Evolutionary conservation across 1,140 invertebrate genomes (phyloP).

Genomic region (Apis dorsata): DNA sequence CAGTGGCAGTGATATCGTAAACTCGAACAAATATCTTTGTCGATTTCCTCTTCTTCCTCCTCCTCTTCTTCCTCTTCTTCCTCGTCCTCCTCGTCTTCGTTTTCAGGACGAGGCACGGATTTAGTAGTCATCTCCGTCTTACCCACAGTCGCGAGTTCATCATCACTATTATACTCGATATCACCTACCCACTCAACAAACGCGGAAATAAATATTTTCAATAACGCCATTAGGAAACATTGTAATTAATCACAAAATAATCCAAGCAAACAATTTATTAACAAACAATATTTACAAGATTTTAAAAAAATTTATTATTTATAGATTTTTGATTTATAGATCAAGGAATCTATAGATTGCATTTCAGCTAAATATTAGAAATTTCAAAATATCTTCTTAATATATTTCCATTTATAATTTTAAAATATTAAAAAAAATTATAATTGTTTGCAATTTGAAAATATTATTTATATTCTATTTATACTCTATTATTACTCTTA

Average conservation of each 20-base stretch:
- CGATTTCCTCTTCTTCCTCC: conserved; percentile 35
- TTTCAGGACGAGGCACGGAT: conserved; percentile 63
- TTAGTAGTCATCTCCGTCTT: conserved; percentile 62
- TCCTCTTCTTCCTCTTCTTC: conserved; percentile 55
- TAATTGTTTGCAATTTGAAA: no score
- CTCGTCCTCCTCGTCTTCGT: conserved; percentile 64
- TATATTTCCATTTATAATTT: no score
- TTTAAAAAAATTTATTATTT: conserved; percentile 6
- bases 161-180: conserved; percentile 26
- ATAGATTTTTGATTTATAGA: not conserved
- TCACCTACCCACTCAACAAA: conserved; percentile 30
- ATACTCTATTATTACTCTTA: no score
- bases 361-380: not conserved
- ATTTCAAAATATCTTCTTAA: not conserved
- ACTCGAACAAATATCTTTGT: conserved; percentile 43
- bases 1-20: conserved; percentile 63
- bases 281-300: not conserved
- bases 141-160: conserved; percentile 59
- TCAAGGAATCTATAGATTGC: not conserved
- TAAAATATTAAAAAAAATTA: no score
- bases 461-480: no score
- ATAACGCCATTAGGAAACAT: not conserved
- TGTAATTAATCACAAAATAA: not conserved
- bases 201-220: not conserved
- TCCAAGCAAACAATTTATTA: not conserved